phyloP scores from a whole-genome alignment of 2,888 invertebrate genomes.

The Augochlorella aurata region DNA sequence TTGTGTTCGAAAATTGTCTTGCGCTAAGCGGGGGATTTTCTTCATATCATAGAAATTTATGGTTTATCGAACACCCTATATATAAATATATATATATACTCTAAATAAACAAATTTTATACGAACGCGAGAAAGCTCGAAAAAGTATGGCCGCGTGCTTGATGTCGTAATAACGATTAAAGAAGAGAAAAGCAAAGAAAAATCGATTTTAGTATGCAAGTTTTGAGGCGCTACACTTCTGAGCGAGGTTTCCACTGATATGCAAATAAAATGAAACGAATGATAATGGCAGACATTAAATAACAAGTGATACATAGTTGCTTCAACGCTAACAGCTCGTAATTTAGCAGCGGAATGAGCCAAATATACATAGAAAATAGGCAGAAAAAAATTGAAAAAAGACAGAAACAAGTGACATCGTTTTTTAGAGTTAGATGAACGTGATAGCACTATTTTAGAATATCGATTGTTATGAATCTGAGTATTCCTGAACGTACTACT shows the following conservation, averaged over 20 bases:
- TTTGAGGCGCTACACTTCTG: constrained; percentile 60
- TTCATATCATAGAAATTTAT: constrained; percentile 49
- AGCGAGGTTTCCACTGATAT: constrained; percentile 58
- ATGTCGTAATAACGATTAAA: constrained; percentile 53
- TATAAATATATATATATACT: constrained; percentile 49
- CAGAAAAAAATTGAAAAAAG: constrained; percentile 28
- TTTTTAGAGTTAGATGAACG: constrained; percentile 62
- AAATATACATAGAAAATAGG: constrained; percentile 22
- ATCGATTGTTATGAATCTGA: constrained; percentile 63
- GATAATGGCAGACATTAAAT: constrained; percentile 51
- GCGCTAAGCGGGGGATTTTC: constrained; percentile 42
- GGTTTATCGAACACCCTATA: constrained; percentile 49
- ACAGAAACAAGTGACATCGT: constrained; percentile 44
- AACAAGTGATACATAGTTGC: constrained; percentile 58
- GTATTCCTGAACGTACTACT: constrained; percentile 69
- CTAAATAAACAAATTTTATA: constrained; percentile 62
- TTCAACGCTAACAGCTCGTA: constrained; percentile 63
- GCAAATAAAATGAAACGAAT: constrained; percentile 38
- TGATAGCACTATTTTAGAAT: constrained; percentile 68
- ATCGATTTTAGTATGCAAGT: constrained; percentile 59
- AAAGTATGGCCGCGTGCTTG: constrained; percentile 51
- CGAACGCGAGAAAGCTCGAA: constrained; percentile 43
- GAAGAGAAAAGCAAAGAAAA: constrained; percentile 10
- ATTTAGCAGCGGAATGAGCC: constrained; percentile 50
- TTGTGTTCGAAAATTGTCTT: constrained; percentile 31